Evolutionary conservation across 2,113 vertebrate species (phyloP), one percentile per base, ranked within the genome.

Genomic region (Phasianus colchicus): DNA sequence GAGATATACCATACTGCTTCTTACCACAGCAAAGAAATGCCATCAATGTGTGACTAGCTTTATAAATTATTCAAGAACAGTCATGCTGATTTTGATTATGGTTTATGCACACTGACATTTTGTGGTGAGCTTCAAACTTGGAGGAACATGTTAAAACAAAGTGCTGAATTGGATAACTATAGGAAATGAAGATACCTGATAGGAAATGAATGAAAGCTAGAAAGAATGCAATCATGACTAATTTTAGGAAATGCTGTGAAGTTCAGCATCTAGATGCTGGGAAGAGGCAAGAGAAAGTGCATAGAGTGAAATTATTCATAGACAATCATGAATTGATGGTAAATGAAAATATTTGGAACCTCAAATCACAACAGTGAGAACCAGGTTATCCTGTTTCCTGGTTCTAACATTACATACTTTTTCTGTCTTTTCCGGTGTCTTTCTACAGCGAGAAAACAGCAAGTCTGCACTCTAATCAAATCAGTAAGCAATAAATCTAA

Each of bases 81-180:
- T 25, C n/a, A 34, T 5, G 40, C 25, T 71, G 30, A 82, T 60
- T 72, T 84, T 45, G 11, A 45, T 82, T 61, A 71, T 66, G 36
- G 66, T 40, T 92, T 67, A 82, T 58, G 8, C n/a, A 70, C 48
- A 61, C 14, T n/a, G 81, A 79, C 40, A 21, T 76, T 73, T 48
- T 65, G 70, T 29, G 48, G 29, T 52, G 25, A 6, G 0, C 63
- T 55, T 78, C 47, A 57, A 0, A 67, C 55, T 78, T 72, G 36
- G 61, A 88, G 38, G 34, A 70, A 20, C 30, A 14, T 1, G 1
- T 61, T 89, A 16, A 92, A 86, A 82, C n/a, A 10, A 60, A 70
- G 12, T 45, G 3, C 10, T 0, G 2, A 7, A 24, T n/a, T 0
- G 0, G 17, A 10, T 64, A 17, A 6, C 64, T 57, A 8, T 1